phyloP scores from a whole-genome alignment of 2,113 vertebrate genomes.

The Zootoca vivipara region DNA sequence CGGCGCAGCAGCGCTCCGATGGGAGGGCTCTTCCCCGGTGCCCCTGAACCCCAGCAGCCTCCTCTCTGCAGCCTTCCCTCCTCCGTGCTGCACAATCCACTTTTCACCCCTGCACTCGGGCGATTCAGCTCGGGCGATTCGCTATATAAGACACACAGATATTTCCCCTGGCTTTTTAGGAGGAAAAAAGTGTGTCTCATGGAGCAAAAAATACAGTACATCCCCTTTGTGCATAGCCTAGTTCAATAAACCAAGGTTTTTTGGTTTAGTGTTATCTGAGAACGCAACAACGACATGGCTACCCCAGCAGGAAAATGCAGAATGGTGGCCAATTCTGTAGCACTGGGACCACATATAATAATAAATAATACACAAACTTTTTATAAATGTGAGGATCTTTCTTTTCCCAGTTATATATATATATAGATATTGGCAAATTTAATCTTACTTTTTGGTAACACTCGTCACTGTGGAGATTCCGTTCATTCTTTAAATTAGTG shows the following conservation, averaged over 20 bases:
- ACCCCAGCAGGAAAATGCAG: neutral
- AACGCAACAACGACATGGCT: neutral
- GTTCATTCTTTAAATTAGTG: slow-evolving; percentile 63
- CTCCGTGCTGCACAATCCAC: no score
- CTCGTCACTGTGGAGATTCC: slow-evolving; percentile 48
- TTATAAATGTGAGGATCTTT: neutral
- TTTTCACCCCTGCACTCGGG: no score
- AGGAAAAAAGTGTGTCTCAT: no score
- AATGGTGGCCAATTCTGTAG: slow-evolving; percentile 15
- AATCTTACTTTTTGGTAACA: slow-evolving; percentile 14
- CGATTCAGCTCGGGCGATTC: neutral
- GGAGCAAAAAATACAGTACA: no score
- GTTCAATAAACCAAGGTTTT: neutral
- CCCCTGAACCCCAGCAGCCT: no score
- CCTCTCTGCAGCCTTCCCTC: no score
- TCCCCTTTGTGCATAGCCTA: neutral
- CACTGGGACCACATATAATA: neutral
- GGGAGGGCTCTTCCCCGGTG: no score
- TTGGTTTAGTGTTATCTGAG: neutral
- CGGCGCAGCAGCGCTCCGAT: no score
- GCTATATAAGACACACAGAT: no score
- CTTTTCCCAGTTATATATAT: neutral
- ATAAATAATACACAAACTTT: neutral
- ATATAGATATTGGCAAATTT: slow-evolving; percentile 25
- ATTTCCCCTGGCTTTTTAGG: no score